phyloP scores from a whole-genome alignment of 1,140 invertebrate species.

The Drosophila sp. region DNA sequence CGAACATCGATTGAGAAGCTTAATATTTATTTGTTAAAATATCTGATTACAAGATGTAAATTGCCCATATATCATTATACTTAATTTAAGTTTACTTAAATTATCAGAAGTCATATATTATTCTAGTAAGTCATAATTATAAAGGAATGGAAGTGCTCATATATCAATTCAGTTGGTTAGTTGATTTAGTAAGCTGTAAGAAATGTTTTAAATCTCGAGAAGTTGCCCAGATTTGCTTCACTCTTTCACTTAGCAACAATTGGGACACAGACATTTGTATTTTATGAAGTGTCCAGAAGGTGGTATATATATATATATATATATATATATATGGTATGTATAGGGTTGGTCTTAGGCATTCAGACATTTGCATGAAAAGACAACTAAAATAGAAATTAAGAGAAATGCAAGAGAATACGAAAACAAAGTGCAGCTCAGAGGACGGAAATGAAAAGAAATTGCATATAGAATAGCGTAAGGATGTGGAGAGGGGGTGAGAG shows the following conservation, averaged over 20 bases:
- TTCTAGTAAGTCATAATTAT: too few species aligned
- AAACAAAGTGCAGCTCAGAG: conserved; percentile 49
- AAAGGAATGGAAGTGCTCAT: too few species aligned
- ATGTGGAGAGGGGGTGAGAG: not conserved
- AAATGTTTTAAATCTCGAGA: not conserved
- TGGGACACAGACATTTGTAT: conserved; percentile 57
- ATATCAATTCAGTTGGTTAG: too few species aligned
- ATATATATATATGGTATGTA: not conserved
- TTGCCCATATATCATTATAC: too few species aligned
- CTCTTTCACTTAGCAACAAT: conserved; percentile 69
- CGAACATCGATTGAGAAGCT: too few species aligned
- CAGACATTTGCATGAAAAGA: conserved; percentile 72
- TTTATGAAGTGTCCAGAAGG: conserved; percentile 56
- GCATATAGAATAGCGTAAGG: conserved; percentile 41
- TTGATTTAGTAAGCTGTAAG: not conserved
- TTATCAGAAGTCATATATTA: too few species aligned
- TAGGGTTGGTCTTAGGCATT: conserved; percentile 3
- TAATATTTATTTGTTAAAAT: too few species aligned
- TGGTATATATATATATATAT: conserved; percentile 31
- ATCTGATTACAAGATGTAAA: too few species aligned
- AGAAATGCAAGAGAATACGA: conserved; percentile 46
- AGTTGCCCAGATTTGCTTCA: conserved; percentile 13
- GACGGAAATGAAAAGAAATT: conserved; percentile 79
- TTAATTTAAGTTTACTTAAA: too few species aligned
- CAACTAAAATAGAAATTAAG: conserved; percentile 81